phyloP scores from a whole-genome alignment of 2,113 vertebrate genomes.

The Podarcis muralis region DNA sequence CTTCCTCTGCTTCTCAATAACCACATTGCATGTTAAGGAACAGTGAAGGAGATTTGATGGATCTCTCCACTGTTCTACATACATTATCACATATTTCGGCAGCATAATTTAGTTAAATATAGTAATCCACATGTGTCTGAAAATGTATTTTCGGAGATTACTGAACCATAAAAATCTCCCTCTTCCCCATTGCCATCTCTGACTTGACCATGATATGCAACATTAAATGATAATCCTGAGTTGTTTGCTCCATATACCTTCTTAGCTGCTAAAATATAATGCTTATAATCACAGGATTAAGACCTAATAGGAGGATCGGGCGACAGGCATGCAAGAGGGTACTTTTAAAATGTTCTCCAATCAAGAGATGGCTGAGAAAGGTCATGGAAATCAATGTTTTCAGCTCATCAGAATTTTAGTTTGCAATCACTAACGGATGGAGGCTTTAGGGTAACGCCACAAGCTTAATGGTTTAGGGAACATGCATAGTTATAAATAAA shows the following conservation, averaged over 20 bases:
- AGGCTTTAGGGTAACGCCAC: neutral
- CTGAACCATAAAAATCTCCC: neutral
- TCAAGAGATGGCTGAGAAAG: neutral
- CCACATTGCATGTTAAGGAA: neutral
- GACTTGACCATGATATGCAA: slow-evolving; percentile 33
- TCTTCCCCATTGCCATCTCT: neutral
- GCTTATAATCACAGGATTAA: slow-evolving; percentile 43
- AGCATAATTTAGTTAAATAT: accelerated
- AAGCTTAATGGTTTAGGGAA: neutral
- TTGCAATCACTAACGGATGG: neutral
- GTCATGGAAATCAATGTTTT: slow-evolving; percentile 8
- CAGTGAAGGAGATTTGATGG: neutral
- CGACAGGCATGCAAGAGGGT: neutral
- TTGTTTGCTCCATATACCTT: neutral
- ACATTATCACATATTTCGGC: too few species aligned
- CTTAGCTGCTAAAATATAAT: neutral
- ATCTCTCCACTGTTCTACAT: neutral
- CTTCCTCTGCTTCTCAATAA: too few species aligned
- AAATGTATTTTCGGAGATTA: slow-evolving; percentile 10
- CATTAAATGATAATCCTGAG: slow-evolving; percentile 44
- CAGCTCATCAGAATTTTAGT: slow-evolving; percentile 11
- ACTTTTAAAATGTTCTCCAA: slow-evolving; percentile 17
- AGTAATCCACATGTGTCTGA: neutral
- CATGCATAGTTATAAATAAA: neutral
- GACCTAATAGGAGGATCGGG: slow-evolving; percentile 61